These are phyloP conservation scores for Habropoda laboriosa DNA, from an alignment of 1,140 invertebrate genomes.

Conservation along the genomic window DNA sequence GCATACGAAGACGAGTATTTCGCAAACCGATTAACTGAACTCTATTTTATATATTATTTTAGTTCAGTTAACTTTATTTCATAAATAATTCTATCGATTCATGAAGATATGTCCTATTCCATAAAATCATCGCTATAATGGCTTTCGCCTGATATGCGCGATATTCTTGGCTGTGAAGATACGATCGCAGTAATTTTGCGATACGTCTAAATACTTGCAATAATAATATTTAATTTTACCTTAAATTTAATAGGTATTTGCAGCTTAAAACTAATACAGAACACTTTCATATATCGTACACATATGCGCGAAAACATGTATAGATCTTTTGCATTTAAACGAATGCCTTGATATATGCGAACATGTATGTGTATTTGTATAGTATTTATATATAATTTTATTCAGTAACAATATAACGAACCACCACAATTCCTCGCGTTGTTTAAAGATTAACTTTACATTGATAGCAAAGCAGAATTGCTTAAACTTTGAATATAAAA, in stretches of 20 bases:
- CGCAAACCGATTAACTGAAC: constrained; percentile 9
- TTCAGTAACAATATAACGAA: constrained; percentile 57
- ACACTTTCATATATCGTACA: constrained; percentile 49
- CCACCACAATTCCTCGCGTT: constrained; percentile 35
- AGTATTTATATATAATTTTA: constrained; percentile 32
- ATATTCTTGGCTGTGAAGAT: constrained; percentile 78
- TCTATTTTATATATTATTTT: not conserved
- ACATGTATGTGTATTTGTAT: constrained; percentile 25
- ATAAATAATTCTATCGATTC: constrained; percentile 41
- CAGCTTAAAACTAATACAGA: constrained; percentile 58
- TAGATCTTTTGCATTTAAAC: constrained; percentile 27
- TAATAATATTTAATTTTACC: constrained; percentile 9
- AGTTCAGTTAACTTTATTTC: constrained; percentile 25
- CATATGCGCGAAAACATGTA: constrained; percentile 32
- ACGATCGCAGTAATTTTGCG: constrained; percentile 73
- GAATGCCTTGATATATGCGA: constrained; percentile 41
- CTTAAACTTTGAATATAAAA: constrained; percentile 48
- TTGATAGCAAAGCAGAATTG: constrained; percentile 10
- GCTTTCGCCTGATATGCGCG: constrained; percentile 77
- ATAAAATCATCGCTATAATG: constrained; percentile 60
- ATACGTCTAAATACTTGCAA: constrained; percentile 61
- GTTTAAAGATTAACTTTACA: constrained; percentile 13
- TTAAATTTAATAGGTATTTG: constrained; percentile 51
- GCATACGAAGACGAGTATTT: constrained; percentile 47
- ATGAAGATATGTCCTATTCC: constrained; percentile 43